Evolutionary conservation across 2,797 vertebrate genomes (phyloP).

Genomic region (Erpetoichthys calabaricus): DNA sequence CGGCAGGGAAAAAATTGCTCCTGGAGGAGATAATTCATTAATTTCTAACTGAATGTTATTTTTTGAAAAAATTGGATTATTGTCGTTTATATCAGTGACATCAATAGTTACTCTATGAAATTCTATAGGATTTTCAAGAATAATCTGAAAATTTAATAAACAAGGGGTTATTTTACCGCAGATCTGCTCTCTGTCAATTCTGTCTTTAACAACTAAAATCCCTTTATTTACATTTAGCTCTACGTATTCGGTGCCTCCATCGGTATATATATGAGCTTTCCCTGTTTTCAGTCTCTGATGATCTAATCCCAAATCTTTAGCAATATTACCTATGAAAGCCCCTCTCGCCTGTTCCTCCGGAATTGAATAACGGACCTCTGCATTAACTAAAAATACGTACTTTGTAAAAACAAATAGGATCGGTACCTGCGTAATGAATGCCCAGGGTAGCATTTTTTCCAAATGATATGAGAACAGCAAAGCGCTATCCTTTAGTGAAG

Average conservation of each 20-base stretch:
- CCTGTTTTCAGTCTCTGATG: constrained; percentile 25
- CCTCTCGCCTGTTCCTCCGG: constrained; percentile 35
- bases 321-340: constrained; percentile 30
- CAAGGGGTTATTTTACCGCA: constrained; percentile 33
- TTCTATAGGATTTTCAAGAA: constrained; percentile 50
- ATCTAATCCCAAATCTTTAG: constrained; percentile 29
- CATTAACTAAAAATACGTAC: constrained; percentile 10
- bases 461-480: no score
- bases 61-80: constrained; percentile 33
- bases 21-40: constrained; percentile 34
- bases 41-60: constrained; percentile 33
- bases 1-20: constrained; percentile 41
- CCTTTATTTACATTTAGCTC: constrained; percentile 17
- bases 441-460: no score
- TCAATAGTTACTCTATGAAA: constrained; percentile 43
- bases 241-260: constrained; percentile 25
- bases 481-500: no score
- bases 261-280: constrained; percentile 26
- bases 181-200: constrained; percentile 32
- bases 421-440: no score
- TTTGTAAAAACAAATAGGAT: no score
- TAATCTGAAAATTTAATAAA: constrained; percentile 43
- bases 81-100: constrained; percentile 50
- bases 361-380: constrained; percentile 37
- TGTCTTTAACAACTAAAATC: constrained; percentile 19